These are phyloP conservation scores for Congeria kusceri DNA, from an alignment of 2,888 invertebrate species.

Conservation along the genomic window DNA sequence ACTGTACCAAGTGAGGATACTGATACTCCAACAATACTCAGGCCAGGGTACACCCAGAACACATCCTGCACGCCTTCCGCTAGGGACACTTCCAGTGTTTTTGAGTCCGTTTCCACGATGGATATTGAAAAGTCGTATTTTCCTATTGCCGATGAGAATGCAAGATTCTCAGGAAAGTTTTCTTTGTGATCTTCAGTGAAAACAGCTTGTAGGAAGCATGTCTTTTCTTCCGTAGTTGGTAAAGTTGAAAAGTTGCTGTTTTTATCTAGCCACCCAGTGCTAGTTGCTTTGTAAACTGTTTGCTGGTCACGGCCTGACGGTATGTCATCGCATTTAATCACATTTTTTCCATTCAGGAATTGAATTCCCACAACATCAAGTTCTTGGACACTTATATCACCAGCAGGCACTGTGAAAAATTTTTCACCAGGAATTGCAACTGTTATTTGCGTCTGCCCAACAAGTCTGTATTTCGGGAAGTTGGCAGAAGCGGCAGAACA, in stretches of 20 bases:
- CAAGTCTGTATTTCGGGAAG: constrained; percentile 51
- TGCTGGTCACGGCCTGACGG: constrained; percentile 54
- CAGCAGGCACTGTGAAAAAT: constrained; percentile 32
- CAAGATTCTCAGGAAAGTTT: constrained; percentile 49
- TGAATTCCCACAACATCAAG: constrained; percentile 73
- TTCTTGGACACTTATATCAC: constrained; percentile 52
- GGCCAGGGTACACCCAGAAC: constrained; percentile 64
- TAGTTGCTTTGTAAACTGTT: constrained; percentile 27
- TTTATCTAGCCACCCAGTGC: constrained; percentile 44
- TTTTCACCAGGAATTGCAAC: constrained; percentile 46
- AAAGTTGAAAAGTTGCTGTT: constrained; percentile 18
- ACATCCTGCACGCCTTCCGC: constrained; percentile 66
- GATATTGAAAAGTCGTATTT: constrained; percentile 54
- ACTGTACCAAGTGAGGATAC: constrained; percentile 45
- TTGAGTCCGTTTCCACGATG: constrained; percentile 32
- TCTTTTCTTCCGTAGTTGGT: constrained; percentile 29
- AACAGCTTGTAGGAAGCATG: constrained; percentile 67
- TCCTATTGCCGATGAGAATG: constrained; percentile 51
- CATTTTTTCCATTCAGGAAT: constrained; percentile 39
- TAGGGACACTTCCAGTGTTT: constrained; percentile 49
- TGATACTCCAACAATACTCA: constrained; percentile 16
- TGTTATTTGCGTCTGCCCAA: constrained; percentile 54
- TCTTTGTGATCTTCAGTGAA: constrained; percentile 44
- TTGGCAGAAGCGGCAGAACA: constrained; percentile 23
- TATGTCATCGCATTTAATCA: constrained; percentile 59